Evolutionary conservation across 2,888 invertebrate genomes (phyloP).

Genomic region (Dasysyrphus albostriatus): DNA sequence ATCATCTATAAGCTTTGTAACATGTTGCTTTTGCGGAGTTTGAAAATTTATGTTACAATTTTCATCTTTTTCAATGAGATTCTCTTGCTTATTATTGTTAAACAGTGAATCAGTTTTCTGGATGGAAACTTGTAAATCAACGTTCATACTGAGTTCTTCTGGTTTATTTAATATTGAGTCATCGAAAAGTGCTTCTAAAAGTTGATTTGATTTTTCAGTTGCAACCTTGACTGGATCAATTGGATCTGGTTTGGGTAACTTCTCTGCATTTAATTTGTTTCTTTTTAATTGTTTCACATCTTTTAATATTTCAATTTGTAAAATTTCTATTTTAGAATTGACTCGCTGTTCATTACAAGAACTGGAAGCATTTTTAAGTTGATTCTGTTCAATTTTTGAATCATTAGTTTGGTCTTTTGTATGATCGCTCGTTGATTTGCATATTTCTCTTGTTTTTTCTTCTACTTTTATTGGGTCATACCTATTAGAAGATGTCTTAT

Average conservation of each 20-base stretch:
- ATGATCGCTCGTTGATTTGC: neutral
- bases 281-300: slow-evolving; percentile 53
- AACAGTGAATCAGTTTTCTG: neutral
- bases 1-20: slow-evolving; percentile 23
- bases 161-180: slow-evolving; percentile 32
- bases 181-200: slow-evolving; percentile 60
- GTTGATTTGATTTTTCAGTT: slow-evolving; percentile 48
- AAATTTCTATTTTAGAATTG: slow-evolving; percentile 2
- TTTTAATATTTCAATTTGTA: slow-evolving; percentile 52
- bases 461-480: neutral
- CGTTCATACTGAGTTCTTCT: neutral
- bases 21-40: slow-evolving; percentile 17
- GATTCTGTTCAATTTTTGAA: neutral
- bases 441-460: slow-evolving; percentile 1
- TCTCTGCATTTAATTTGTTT: neutral
- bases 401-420: neutral
- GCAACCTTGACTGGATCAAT: neutral
- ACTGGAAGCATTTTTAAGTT: neutral
- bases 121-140: neutral
- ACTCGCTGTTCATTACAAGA: neutral
- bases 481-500: neutral
- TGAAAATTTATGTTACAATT: slow-evolving; percentile 22
- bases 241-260: neutral
- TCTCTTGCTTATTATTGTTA: neutral
- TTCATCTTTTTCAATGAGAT: slow-evolving; percentile 17